These are phyloP conservation scores for Nesidiocoris tenuis DNA, from an alignment of 2,888 invertebrate genomes.

Conservation along the genomic window DNA sequence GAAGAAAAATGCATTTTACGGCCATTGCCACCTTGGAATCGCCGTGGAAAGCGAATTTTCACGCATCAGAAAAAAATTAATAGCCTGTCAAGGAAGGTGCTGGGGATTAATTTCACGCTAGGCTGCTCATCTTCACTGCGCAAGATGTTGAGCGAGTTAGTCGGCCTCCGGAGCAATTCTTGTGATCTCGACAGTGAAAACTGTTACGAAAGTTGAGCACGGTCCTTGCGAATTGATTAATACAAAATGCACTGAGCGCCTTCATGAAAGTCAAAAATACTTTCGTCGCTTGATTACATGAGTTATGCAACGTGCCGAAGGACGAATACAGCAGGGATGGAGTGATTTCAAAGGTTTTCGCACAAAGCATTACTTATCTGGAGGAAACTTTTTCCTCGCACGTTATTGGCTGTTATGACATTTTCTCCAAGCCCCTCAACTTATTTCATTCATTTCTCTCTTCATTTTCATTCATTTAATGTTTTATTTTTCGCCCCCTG, in stretches of 20 bases:
- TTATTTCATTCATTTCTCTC: no score
- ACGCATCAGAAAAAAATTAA: slow-evolving; percentile 21
- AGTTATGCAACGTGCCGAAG: neutral
- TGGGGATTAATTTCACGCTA: slow-evolving; percentile 32
- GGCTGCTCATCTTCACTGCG: neutral
- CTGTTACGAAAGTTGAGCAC: slow-evolving; percentile 16
- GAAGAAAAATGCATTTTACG: neutral
- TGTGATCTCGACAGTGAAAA: slow-evolving; percentile 30
- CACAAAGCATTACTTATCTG: no score
- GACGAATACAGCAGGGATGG: neutral
- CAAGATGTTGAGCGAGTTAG: slow-evolving; percentile 1
- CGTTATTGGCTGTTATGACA: no score
- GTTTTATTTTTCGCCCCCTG: no score
- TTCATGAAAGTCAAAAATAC: neutral
- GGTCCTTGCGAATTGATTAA: neutral
- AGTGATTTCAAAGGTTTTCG: no score
- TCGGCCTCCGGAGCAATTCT: neutral
- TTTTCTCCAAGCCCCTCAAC: no score
- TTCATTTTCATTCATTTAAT: no score
- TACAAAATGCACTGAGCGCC: neutral
- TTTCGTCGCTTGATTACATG: neutral
- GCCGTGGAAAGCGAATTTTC: slow-evolving; percentile 30
- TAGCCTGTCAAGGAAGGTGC: neutral
- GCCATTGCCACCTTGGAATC: neutral
- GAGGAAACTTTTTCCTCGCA: no score